Conservation (phyloP, 2,888 invertebrate species). For the Brenthis hecate region DNA sequence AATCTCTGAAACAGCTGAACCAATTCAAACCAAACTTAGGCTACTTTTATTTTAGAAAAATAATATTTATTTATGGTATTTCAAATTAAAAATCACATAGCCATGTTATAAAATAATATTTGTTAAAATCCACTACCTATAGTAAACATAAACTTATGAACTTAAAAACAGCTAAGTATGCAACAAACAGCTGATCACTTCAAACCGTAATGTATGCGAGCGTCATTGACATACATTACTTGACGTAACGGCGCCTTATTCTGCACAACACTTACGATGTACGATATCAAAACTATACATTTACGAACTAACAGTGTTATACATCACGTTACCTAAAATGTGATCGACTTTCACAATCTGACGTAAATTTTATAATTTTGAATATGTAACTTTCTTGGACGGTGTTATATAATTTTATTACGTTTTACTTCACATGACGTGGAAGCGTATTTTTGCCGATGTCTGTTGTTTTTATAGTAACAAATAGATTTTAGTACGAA, state of each 20-base stretch:
- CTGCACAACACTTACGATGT: constrained; percentile 24
- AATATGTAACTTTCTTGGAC: not conserved
- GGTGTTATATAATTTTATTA: not conserved
- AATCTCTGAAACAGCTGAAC: no score
- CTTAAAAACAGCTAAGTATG: constrained; percentile 1
- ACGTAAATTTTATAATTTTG: not conserved
- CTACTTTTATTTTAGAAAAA: no score
- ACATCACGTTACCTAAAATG: not conserved
- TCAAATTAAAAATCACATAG: no score
- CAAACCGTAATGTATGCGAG: constrained; percentile 40
- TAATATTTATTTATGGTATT: no score
- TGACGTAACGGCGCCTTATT: constrained; percentile 50
- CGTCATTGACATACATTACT: constrained; percentile 67
- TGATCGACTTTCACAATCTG: not conserved
- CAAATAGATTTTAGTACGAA: no score
- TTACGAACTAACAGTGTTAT: no score
- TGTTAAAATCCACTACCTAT: not conserved
- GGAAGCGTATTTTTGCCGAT: no score
- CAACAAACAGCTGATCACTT: constrained; percentile 37
- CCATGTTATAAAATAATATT: not conserved
- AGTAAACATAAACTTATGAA: not conserved
- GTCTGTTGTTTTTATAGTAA: no score
- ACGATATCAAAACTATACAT: not conserved
- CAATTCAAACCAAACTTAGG: no score
- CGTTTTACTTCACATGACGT: no score